Percentiles rank a stretch among this genome's conserved stretches.
Conservation (phyloP, 35 echinoderm and acorn worm species). For the Heliocidaris tuberculata region DNA sequence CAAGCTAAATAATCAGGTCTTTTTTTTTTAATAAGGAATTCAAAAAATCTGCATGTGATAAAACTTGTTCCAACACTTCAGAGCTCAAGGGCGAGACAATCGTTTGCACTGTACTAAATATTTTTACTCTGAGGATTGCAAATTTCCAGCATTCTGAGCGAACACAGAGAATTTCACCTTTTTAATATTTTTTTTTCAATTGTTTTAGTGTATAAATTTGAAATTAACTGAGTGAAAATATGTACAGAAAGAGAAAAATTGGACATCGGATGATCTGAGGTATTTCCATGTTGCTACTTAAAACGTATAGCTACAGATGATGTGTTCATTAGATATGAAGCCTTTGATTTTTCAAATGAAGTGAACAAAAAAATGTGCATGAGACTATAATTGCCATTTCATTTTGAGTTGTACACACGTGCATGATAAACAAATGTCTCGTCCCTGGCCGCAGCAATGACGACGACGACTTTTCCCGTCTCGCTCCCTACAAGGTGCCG, state of each 20-base stretch:
- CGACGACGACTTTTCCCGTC: neutral
- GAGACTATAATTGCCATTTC: neutral
- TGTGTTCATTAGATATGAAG: neutral
- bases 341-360: neutral
- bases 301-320: neutral
- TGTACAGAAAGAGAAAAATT: no score
- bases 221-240: no score
- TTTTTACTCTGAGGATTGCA: neutral
- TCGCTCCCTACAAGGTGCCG: slow-evolving; percentile 70
- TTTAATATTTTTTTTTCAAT: no score
- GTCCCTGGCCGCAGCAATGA: neutral
- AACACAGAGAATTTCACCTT: neutral
- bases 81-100: neutral
- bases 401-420: no score
- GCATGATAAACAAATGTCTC: neutral
- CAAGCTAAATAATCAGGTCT: neutral
- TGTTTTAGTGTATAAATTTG: no score
- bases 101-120: neutral
- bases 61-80: neutral
- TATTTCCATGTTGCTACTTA: neutral
- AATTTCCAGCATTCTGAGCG: neutral
- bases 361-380: neutral
- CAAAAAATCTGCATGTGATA: neutral
- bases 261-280: neutral
- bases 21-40: neutral